Percentiles rank a stretch among this genome's conserved stretches.
phyloP scores from a whole-genome alignment of 2,113 vertebrate genomes.

The Tragelaphus buxtoni region DNA sequence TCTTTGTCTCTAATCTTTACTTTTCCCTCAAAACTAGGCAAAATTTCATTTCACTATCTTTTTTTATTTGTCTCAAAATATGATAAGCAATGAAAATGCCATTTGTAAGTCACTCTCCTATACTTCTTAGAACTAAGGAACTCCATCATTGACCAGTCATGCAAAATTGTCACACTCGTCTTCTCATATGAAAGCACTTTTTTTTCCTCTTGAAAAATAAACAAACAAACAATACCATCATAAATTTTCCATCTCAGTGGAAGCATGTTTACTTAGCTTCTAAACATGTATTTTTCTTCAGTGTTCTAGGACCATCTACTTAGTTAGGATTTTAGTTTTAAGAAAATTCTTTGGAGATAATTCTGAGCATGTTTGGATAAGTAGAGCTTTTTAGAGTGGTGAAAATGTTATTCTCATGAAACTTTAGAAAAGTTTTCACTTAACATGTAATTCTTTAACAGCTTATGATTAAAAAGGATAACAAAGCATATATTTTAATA shows the following conservation, averaged over 20 bases:
- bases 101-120: background rate
- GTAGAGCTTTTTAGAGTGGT: background rate
- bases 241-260: background rate
- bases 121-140: background rate
- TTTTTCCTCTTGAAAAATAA: background rate
- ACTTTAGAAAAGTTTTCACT: conserved; percentile 32
- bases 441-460: background rate
- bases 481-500: conserved; percentile 13
- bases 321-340: background rate
- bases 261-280: background rate
- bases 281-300: background rate
- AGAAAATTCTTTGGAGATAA: conserved; percentile 7
- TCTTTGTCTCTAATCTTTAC: background rate
- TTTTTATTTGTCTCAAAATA: conserved; percentile 6
- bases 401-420: background rate
- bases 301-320: background rate
- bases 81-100: background rate
- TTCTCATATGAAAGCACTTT: background rate
- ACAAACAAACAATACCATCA: background rate
- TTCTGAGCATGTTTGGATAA: background rate
- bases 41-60: background rate
- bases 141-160: background rate
- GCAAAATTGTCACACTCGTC: background rate
- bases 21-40: background rate
- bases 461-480: background rate